These are phyloP conservation scores for Acleris laterana DNA, from an alignment of 2,888 invertebrate species.

Conservation along the genomic window DNA sequence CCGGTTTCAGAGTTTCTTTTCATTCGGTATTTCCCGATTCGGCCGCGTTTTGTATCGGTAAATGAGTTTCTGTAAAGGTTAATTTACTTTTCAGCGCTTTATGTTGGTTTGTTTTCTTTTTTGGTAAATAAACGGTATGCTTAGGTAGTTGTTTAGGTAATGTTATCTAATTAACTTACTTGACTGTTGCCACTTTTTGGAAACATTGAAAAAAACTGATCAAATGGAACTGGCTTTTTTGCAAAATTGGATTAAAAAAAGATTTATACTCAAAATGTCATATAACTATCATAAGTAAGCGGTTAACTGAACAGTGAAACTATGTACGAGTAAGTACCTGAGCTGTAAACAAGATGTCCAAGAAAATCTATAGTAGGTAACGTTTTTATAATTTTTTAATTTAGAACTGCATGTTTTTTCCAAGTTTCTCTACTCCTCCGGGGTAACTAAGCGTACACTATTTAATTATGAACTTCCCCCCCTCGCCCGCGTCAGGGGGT, in stretches of 20 bases:
- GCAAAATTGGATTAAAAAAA: no score
- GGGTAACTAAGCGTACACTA: slow-evolving; percentile 72
- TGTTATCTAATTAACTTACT: not conserved
- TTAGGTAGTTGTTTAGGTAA: slow-evolving; percentile 10
- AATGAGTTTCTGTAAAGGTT: slow-evolving; percentile 79
- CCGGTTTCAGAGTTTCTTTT: slow-evolving; percentile 68
- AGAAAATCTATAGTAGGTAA: slow-evolving; percentile 4
- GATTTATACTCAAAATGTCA: no score
- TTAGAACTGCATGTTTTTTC: slow-evolving; percentile 13
- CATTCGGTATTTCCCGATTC: slow-evolving; percentile 74
- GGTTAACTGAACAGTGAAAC: no score
- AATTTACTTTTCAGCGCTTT: slow-evolving; percentile 73
- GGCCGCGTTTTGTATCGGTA: slow-evolving; percentile 77
- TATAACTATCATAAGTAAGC: no score
- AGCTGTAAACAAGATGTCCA: no score
- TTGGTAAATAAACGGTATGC: slow-evolving; percentile 19
- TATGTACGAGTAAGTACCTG: no score
- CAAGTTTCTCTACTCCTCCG: slow-evolving; percentile 53
- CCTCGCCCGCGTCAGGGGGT: slow-evolving; percentile 47
- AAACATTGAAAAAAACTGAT: no score
- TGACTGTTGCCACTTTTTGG: no score
- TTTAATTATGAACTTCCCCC: slow-evolving; percentile 68
- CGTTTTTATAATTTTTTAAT: slow-evolving; percentile 26
- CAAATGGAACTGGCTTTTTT: no score
- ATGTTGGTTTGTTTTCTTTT: slow-evolving; percentile 48